These are phyloP conservation scores for Paedocypris micromegethes DNA, from an alignment of 2,797 vertebrate genomes.

Conservation along the genomic window DNA sequence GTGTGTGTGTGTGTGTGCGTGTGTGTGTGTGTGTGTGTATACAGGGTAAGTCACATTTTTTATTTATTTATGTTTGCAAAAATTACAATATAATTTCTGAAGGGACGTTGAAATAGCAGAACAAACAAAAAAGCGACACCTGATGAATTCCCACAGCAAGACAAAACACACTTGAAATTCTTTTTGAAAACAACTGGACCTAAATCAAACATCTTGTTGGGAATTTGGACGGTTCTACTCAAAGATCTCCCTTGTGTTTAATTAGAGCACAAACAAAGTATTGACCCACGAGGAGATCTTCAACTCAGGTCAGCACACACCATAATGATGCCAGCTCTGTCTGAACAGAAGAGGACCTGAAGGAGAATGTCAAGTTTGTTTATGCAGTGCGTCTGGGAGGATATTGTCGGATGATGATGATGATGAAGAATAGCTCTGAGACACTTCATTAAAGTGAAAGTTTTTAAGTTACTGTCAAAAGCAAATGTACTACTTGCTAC, in stretches of 20 bases:
- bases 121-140: not conserved
- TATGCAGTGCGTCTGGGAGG: slow-evolving; percentile 4
- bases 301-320: slow-evolving; percentile 31
- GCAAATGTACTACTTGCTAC: slow-evolving; percentile 8
- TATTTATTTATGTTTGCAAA: no score
- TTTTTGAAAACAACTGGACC: not conserved
- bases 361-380: slow-evolving; percentile 38
- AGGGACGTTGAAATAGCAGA: no score
- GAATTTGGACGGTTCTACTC: slow-evolving; percentile 8
- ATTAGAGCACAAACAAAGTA: slow-evolving; percentile 31
- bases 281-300: slow-evolving; percentile 36
- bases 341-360: slow-evolving; percentile 23
- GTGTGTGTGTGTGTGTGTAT: no score
- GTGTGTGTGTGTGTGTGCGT: no score
- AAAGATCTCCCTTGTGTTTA: slow-evolving; percentile 33
- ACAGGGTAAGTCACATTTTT: no score
- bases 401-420: not conserved
- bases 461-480: slow-evolving; percentile 14
- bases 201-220: slow-evolving; percentile 1
- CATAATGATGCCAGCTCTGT: slow-evolving; percentile 37
- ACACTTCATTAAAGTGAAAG: slow-evolving; percentile 23
- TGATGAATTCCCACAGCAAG: not conserved
- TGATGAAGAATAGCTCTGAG: slow-evolving; percentile 4
- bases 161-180: not conserved
- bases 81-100: no score